These are phyloP conservation scores for Porites divaricata DNA, from an alignment of 92 coral and sea anemone species.

Conservation along the genomic window DNA sequence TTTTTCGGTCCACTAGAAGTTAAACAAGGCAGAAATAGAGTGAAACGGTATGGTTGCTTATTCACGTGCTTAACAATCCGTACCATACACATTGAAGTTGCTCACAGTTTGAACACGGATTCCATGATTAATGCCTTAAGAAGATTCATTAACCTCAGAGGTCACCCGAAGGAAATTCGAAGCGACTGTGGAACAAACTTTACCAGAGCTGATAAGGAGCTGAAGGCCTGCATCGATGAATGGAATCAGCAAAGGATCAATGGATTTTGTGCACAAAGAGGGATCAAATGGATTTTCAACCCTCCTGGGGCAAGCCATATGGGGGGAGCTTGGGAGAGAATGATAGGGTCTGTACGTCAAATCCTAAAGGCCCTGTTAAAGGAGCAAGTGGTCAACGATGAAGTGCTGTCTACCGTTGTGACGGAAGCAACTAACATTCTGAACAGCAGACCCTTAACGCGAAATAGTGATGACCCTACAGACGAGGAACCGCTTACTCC, in stretches of 20 bases:
- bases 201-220: slow-evolving; percentile 20
- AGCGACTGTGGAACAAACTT: slow-evolving; percentile 53
- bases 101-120: slow-evolving; percentile 41
- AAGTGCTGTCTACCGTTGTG: slow-evolving; percentile 58
- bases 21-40: slow-evolving; percentile 19
- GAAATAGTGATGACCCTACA: slow-evolving; percentile 49
- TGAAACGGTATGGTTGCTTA: slow-evolving; percentile 43
- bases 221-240: slow-evolving; percentile 11
- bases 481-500: slow-evolving; percentile 58
- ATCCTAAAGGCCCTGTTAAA: slow-evolving; percentile 45
- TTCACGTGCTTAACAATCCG: slow-evolving; percentile 44
- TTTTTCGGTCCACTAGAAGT: slow-evolving; percentile 46
- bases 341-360: slow-evolving; percentile 54
- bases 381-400: slow-evolving; percentile 60
- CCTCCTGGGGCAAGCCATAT: slow-evolving; percentile 60
- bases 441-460: slow-evolving; percentile 57
- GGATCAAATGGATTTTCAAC: slow-evolving; percentile 40
- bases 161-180: slow-evolving; percentile 22
- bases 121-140: slow-evolving; percentile 39
- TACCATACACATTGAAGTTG: slow-evolving; percentile 38
- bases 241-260: slow-evolving; percentile 32
- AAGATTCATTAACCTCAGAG: slow-evolving; percentile 36
- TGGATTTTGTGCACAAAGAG: slow-evolving; percentile 26
- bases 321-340: slow-evolving; percentile 54
- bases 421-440: slow-evolving; percentile 61